These are phyloP conservation scores for Channa argus DNA, from an alignment of 2,113 vertebrate species.

Conservation along the genomic window DNA sequence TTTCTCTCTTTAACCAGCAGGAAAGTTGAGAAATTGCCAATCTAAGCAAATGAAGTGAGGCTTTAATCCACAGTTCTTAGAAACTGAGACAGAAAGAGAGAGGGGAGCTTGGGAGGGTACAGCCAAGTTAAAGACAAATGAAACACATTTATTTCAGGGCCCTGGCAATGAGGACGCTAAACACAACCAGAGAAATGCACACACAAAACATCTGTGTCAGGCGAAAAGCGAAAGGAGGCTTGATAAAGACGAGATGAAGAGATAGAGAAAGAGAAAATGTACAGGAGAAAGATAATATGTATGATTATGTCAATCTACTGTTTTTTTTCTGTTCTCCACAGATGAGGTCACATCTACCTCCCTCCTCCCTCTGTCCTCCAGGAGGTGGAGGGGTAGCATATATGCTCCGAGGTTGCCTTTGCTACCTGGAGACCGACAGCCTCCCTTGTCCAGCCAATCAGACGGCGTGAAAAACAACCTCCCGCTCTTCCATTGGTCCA, in stretches of 20 bases:
- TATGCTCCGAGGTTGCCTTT: constrained; percentile 71
- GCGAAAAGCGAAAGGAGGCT: constrained; percentile 4
- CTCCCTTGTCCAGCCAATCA: constrained; percentile 76
- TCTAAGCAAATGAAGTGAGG: constrained; percentile 61
- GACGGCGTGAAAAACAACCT: constrained; percentile 68
- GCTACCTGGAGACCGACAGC: constrained; percentile 84
- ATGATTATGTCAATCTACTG: constrained; percentile 30
- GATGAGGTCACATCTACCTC: constrained; percentile 61
- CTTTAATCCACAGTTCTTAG: constrained; percentile 61
- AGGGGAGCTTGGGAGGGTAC: constrained; percentile 36
- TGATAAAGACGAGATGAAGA: constrained; percentile 2
- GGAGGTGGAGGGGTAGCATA: constrained; percentile 59
- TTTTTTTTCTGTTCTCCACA: constrained; percentile 47
- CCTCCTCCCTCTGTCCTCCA: constrained; percentile 35
- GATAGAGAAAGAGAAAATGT: constrained; percentile 1
- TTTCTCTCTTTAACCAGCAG: constrained; percentile 52
- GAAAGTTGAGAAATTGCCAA: constrained; percentile 64
- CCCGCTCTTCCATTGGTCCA: constrained; percentile 73
- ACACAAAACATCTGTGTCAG: constrained; percentile 1
- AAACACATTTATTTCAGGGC: constrained; percentile 64
- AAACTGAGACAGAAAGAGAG: constrained; percentile 23
- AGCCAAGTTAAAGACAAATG: constrained; percentile 73
- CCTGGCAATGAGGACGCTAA: constrained; percentile 42
- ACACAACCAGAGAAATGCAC: constrained; percentile 43
- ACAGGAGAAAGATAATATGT: constrained; percentile 16